Evolutionary conservation across 2,113 vertebrate species (phyloP).

Genomic region (Climacteris rufus): DNA sequence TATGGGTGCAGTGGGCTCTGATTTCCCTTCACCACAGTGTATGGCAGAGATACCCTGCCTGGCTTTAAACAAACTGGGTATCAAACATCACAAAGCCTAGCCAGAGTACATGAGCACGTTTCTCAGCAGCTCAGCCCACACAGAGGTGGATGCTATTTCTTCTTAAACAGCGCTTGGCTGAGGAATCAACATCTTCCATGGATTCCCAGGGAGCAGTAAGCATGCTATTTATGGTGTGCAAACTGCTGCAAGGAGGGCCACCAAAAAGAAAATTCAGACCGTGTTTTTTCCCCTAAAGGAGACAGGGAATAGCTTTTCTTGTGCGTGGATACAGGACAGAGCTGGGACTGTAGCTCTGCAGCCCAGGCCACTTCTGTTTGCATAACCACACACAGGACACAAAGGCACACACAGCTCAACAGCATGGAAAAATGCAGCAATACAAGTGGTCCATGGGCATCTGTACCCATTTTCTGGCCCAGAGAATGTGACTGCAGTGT

Average conservation of each 20-base stretch:
- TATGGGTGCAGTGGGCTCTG: neutral
- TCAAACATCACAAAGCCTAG: neutral
- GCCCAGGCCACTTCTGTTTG: neutral
- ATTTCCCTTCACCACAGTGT: neutral
- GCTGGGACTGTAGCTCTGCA: neutral
- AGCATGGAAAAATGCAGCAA: neutral
- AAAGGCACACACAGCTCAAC: neutral
- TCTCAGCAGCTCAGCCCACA: neutral
- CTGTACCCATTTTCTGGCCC: neutral
- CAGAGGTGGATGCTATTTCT: neutral
- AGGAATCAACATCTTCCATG: neutral
- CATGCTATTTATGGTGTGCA: neutral
- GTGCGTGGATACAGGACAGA: fast-evolving
- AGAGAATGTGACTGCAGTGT: neutral
- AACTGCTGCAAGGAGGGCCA: neutral
- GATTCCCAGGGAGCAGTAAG: neutral
- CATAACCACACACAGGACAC: fast-evolving
- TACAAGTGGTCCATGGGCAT: fast-evolving
- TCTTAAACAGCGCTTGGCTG: neutral
- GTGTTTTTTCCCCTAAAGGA: neutral
- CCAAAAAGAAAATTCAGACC: neutral
- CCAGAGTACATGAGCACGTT: neutral
- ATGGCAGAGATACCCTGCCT: neutral
- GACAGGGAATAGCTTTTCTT: neutral
- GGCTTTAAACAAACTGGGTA: neutral